Evolutionary conservation across 2,113 vertebrate species (phyloP).

Genomic region (Psittacara wagleri): DNA sequence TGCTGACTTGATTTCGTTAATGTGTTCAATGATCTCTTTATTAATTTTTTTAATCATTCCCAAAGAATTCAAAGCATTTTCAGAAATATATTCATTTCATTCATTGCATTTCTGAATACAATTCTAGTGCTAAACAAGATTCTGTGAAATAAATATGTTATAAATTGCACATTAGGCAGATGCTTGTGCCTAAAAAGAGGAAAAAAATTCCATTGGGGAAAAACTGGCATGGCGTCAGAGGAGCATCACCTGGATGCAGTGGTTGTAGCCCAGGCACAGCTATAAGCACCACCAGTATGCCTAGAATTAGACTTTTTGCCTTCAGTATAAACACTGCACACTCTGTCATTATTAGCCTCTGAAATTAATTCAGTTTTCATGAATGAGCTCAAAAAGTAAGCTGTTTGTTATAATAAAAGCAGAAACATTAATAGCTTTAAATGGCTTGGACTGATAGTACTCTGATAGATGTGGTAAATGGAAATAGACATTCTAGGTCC

Average conservation of each 20-base stretch:
- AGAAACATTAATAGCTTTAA: constrained; percentile 35
- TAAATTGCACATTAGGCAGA: not conserved
- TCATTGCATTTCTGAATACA: not conserved
- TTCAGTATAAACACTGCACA: not conserved
- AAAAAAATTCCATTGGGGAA: not conserved
- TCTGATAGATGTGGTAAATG: not conserved
- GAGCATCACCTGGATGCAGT: not conserved
- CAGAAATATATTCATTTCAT: not conserved
- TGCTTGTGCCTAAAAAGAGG: not conserved
- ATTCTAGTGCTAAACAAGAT: not conserved
- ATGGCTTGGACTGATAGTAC: not conserved
- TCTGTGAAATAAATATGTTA: not conserved
- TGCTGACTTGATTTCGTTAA: not conserved
- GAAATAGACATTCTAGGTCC: not conserved
- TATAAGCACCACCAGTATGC: not conserved
- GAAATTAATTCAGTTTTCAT: constrained; percentile 1
- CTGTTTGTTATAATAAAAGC: not conserved
- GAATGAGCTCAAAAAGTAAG: not conserved
- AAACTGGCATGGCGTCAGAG: not conserved
- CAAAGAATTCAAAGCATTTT: not conserved
- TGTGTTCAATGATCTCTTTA: not conserved
- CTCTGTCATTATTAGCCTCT: not conserved
- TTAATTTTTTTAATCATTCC: not conserved
- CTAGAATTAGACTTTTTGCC: not conserved
- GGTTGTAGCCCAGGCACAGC: not conserved